These are phyloP conservation scores for Drosophila ustulata DNA, from an alignment of 2,888 invertebrate species.

Conservation along the genomic window DNA sequence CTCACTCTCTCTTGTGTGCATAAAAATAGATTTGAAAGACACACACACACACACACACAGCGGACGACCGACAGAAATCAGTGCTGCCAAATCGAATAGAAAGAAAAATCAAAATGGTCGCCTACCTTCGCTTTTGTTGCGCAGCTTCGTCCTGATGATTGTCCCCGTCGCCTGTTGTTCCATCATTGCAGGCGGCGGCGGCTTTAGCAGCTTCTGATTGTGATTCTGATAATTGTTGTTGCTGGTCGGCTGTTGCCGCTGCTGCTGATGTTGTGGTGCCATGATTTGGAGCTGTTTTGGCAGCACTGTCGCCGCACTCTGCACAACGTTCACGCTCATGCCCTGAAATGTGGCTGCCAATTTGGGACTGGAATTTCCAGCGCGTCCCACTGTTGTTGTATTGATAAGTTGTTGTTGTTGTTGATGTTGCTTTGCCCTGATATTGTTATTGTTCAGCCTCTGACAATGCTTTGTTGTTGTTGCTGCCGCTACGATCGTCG, in stretches of 20 bases:
- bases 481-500: conserved; percentile 26
- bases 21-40: conserved; percentile 56
- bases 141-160: conserved; percentile 56
- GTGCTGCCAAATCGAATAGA: conserved; percentile 10
- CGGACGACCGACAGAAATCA: conserved; percentile 7
- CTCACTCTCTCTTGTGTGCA: conserved; percentile 18
- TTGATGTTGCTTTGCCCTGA: conserved; percentile 9
- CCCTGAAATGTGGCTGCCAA: conserved; percentile 48
- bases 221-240: conserved; percentile 27
- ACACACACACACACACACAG: conserved; percentile 13
- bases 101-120: conserved; percentile 39
- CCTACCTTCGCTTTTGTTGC: conserved; percentile 78
- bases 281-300: conserved; percentile 17
- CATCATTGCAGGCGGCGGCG: neutral
- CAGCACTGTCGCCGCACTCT: conserved; percentile 19
- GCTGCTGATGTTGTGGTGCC: conserved; percentile 1
- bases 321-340: conserved; percentile 41
- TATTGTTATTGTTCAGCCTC: conserved; percentile 16
- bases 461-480: conserved; percentile 23
- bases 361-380: conserved; percentile 48
- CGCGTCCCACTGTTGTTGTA: conserved; percentile 29
- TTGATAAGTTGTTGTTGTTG: conserved; percentile 9
- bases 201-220: conserved; percentile 10
- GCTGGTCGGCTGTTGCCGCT: conserved; percentile 13
- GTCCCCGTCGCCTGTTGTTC: conserved; percentile 9